Evolutionary conservation across 2,888 invertebrate genomes (phyloP).

Genomic region (Chrysodeixis includens): DNA sequence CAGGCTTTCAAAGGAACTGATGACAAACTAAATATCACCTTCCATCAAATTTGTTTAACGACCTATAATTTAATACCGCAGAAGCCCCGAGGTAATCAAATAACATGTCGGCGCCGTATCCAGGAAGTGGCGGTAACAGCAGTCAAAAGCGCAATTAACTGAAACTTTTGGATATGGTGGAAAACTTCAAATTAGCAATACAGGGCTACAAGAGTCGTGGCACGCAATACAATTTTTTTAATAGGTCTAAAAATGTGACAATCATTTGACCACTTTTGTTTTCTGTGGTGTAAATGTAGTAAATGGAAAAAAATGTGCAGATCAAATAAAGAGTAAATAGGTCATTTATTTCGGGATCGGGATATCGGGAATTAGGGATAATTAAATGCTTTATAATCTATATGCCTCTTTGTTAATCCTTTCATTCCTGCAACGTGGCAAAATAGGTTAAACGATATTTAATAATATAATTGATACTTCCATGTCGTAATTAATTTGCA

Average conservation of each 20-base stretch:
- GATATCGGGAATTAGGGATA: neutral
- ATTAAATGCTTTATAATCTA: constrained; percentile 25
- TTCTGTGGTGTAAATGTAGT: too few relatives aligned
- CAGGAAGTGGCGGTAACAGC: constrained; percentile 60
- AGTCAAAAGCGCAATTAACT: constrained; percentile 78
- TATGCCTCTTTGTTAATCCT: constrained; percentile 23
- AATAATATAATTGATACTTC: constrained; percentile 52
- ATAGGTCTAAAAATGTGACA: neutral
- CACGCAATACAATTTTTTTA: constrained; percentile 75
- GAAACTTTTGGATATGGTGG: constrained; percentile 70
- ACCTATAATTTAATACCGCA: constrained; percentile 48
- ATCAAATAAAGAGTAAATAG: neutral
- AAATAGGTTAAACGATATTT: constrained; percentile 51
- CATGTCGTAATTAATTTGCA: constrained; percentile 51
- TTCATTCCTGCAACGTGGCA: constrained; percentile 34
- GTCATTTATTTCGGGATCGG: too few relatives aligned
- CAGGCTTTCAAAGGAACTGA: constrained; percentile 41
- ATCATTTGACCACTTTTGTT: too few relatives aligned
- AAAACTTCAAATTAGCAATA: constrained; percentile 77
- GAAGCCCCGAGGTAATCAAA: constrained; percentile 58
- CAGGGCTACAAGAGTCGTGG: constrained; percentile 72
- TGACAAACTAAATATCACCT: constrained; percentile 47
- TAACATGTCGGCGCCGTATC: constrained; percentile 59
- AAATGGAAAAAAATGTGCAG: neutral
- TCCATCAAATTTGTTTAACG: constrained; percentile 54